These are phyloP conservation scores for Chiroxiphia lanceolata DNA, from an alignment of 2,797 vertebrate species.

Conservation along the genomic window DNA sequence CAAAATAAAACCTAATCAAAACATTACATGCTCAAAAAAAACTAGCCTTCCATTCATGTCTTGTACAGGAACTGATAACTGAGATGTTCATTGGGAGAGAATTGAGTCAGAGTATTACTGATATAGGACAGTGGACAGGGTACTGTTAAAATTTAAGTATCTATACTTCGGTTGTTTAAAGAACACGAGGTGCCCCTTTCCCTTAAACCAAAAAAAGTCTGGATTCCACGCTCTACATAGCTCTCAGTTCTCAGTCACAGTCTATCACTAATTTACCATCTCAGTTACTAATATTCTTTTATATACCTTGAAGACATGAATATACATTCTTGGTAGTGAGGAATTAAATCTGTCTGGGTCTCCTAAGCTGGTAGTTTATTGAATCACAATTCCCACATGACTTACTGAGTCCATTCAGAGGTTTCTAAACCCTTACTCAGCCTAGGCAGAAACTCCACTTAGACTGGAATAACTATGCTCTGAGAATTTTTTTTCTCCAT, in stretches of 20 bases:
- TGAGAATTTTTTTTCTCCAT: background rate
- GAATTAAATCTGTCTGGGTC: background rate
- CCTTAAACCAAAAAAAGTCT: background rate
- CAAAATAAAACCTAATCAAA: background rate
- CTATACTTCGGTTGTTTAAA: background rate
- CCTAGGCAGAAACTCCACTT: background rate
- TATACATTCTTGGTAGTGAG: background rate
- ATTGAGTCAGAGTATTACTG: background rate
- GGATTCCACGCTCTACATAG: background rate
- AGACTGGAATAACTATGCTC: accelerated
- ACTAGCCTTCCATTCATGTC: background rate
- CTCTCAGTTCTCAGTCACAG: background rate
- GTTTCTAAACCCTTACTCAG: background rate
- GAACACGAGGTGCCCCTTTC: background rate
- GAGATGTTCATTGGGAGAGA: background rate
- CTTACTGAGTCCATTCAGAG: background rate
- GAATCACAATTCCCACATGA: background rate
- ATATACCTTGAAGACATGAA: background rate
- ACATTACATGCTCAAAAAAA: background rate
- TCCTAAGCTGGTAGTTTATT: background rate
- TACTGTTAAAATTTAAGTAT: background rate
- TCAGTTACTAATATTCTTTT: background rate
- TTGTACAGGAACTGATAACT: background rate
- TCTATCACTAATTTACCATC: background rate
- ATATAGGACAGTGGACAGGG: background rate